Base-by-base conservation (phyloP, 2,888 invertebrate genomes). In the Harmothoe impar region DNA sequence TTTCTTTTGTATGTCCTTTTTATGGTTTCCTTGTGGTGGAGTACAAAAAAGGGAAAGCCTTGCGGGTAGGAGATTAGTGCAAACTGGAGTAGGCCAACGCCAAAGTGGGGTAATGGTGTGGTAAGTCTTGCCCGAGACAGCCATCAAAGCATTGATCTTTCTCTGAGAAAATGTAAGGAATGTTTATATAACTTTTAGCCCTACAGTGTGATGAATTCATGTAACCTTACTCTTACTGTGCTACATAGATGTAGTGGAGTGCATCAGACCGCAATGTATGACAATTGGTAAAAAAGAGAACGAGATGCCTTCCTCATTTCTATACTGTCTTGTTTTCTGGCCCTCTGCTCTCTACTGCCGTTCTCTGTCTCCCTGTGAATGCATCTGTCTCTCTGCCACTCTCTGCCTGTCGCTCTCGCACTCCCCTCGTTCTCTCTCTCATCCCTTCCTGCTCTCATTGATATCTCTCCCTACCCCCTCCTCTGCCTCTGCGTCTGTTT, bases 141-240 rank as follows among this genome's bases (percentile, higher is more conserved):
- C 43, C 43, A 43, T n/a, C n/a, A n/a, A n/a, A 62, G 62, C 62
- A 62, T 20, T 62, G 62, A n/a, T 62, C 23, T 62, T 5, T 5
- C 62, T 20, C n/a, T 62, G 62, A 62, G 20, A 62, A 62, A 62
- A 62, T 62, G 62, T n/a, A 15, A 3, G 62, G 62, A 62, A 62
- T 62, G 62, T 62, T 62, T 62, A 62, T 62, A 5, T 62, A 62
- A 62, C 62, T 62, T 62, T 62, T 62, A 62, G 62, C 62, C 20
- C 62, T 20, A 43, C 10, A n/a, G 62, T 62, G 62, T 62, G n/a
- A 3, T n/a, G 62, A 62, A 20, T 62, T 3, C n/a, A n/a, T 62
- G 62, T 62, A 62, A 62, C 62, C n/a, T n/a, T 62, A 62, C 62
- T 62, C 62, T 62, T 3, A 1, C 62, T 62, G 62, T 62, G 62